These are phyloP conservation scores for Macaria liturata DNA, from an alignment of 2,888 invertebrate genomes.

Conservation along the genomic window DNA sequence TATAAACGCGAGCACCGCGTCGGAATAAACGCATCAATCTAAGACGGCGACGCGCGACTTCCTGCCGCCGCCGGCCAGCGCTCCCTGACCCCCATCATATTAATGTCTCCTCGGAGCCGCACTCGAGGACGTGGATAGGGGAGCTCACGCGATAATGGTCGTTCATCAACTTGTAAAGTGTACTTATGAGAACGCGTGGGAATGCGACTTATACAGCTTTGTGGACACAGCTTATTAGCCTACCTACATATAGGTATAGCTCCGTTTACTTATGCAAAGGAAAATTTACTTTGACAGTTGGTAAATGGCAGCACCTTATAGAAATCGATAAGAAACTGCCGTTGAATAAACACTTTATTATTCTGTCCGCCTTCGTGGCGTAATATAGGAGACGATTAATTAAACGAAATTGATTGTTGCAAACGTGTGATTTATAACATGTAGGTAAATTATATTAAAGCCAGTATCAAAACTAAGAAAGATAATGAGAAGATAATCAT, in stretches of 20 bases:
- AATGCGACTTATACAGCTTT: conserved; percentile 40
- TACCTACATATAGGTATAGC: conserved; percentile 20
- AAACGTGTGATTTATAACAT: conserved; percentile 6
- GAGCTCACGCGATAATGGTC: conserved; percentile 38
- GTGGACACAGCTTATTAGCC: conserved; percentile 36
- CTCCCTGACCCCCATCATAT: conserved; percentile 37
- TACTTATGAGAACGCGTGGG: conserved; percentile 41
- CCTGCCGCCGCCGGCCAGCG: conserved; percentile 40
- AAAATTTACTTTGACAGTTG: conserved; percentile 32
- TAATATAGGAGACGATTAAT: conserved; percentile 22
- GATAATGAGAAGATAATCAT: background rate
- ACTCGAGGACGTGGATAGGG: conserved; percentile 34
- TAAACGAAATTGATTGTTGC: conserved; percentile 12
- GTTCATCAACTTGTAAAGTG: conserved; percentile 39
- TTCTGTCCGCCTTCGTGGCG: conserved; percentile 30
- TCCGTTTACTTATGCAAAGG: conserved; percentile 26
- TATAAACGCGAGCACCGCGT: conserved; percentile 35
- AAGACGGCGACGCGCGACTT: conserved; percentile 42
- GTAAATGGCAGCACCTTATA: conserved; percentile 31
- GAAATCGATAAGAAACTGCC: conserved; percentile 16
- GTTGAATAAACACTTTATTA: conserved; percentile 14
- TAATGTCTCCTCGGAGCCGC: conserved; percentile 30
- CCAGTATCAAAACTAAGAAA: background rate
- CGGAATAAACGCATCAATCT: conserved; percentile 44
- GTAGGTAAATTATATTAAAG: conserved; percentile 5